Evolutionary conservation across 2,113 vertebrate genomes (phyloP).

Genomic region (Percopsis transmontana): DNA sequence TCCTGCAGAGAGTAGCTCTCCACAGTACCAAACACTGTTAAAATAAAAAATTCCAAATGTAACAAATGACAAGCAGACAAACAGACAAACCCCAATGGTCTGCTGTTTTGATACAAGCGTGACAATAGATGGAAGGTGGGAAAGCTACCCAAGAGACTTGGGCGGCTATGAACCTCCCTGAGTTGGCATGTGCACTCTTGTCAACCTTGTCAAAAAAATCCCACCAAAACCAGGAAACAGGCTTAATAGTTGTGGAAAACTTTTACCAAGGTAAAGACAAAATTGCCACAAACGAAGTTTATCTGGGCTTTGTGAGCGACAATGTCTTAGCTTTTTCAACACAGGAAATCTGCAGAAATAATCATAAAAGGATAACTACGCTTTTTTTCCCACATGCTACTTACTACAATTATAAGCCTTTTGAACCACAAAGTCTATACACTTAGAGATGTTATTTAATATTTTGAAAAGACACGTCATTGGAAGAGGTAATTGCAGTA

Average conservation of each 20-base stretch:
- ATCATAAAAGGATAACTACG: conserved; percentile 17
- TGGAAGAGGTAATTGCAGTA: conserved; percentile 39
- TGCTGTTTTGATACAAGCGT: conserved; percentile 3
- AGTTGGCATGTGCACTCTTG: conserved; percentile 7
- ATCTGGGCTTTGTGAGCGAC: conserved; percentile 2
- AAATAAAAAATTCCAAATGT: no score
- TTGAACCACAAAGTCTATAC: conserved; percentile 16
- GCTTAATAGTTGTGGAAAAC: conserved; percentile 5
- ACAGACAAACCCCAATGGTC: background rate
- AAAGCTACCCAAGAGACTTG: conserved; percentile 27
- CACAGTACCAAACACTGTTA: no score
- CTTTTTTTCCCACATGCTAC: conserved; percentile 2
- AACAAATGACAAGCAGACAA: background rate
- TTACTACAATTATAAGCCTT: conserved; percentile 1
- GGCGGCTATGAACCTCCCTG: conserved; percentile 26
- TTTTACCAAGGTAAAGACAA: background rate
- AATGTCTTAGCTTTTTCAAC: conserved; percentile 20
- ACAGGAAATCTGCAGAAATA: conserved; percentile 35
- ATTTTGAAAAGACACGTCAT: conserved; percentile 30
- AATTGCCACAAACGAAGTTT: conserved; percentile 6
- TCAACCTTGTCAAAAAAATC: background rate
- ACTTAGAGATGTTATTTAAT: conserved; percentile 26
- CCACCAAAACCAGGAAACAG: conserved; percentile 13
- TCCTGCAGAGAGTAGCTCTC: background rate
- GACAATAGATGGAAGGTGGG: background rate